Percentiles rank a stretch among this genome's conserved stretches.
These are phyloP conservation scores for Temnothorax rugatulus DNA, from an alignment of 2,888 invertebrate species.

Conservation along the genomic window DNA sequence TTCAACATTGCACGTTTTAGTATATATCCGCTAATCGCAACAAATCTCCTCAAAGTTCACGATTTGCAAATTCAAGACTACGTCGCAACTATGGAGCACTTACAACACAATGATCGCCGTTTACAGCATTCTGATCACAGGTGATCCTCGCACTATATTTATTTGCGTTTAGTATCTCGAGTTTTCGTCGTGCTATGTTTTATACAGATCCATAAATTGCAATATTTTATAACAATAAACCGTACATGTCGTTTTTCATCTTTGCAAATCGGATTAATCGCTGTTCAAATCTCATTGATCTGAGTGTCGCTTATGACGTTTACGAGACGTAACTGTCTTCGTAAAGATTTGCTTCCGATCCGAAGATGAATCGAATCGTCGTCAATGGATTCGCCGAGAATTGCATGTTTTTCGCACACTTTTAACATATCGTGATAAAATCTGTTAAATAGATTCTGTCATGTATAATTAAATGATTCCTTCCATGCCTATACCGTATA, in stretches of 20 bases:
- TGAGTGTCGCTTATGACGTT: neutral
- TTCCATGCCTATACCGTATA: neutral
- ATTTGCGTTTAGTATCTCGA: neutral
- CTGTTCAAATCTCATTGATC: neutral
- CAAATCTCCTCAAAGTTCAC: neutral
- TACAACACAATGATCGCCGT: neutral
- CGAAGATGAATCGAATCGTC: conserved; percentile 5
- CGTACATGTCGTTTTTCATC: neutral
- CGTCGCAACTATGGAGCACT: neutral
- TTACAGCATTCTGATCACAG: neutral
- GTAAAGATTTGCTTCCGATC: neutral
- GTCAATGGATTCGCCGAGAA: neutral
- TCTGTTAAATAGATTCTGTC: neutral
- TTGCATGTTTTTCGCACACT: neutral
- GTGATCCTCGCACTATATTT: neutral
- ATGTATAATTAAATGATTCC: neutral
- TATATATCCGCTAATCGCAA: neutral
- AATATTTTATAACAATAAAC: neutral
- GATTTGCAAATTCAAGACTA: neutral
- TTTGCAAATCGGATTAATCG: neutral
- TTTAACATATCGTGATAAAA: neutral
- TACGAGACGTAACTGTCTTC: neutral
- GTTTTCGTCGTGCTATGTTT: neutral
- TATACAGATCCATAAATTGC: neutral
- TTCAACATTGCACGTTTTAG: conserved; percentile 29